Conservation (phyloP, 2,888 invertebrate species). For the Parthenolecanium corni region DNA sequence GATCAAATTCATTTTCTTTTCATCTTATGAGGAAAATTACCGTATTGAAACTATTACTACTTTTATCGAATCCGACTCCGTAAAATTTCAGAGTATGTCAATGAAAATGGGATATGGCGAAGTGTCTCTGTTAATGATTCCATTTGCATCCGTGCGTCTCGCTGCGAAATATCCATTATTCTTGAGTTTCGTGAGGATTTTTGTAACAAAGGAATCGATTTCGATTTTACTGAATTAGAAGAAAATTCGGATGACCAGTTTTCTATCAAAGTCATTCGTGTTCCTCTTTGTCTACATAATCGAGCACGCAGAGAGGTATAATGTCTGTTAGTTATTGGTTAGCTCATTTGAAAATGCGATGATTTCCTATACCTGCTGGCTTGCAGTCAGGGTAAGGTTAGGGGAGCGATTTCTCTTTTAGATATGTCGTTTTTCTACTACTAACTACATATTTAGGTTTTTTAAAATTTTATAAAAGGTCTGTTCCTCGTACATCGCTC, state of each 20-base stretch:
- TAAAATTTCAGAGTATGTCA: slow-evolving; percentile 42
- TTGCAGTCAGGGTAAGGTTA: too few relatives aligned
- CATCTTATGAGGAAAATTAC: background rate
- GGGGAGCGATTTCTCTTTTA: too few relatives aligned
- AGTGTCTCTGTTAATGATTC: slow-evolving; percentile 34
- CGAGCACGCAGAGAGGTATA: slow-evolving; percentile 46
- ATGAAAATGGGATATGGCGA: slow-evolving; percentile 34
- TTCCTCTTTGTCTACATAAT: slow-evolving; percentile 53
- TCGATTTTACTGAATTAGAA: slow-evolving; percentile 40
- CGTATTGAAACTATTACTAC: background rate
- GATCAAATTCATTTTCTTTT: background rate
- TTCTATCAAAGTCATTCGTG: slow-evolving; percentile 42
- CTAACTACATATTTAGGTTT: too few relatives aligned
- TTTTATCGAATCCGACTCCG: too few relatives aligned
- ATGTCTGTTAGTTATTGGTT: too few relatives aligned
- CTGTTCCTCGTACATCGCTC: too few relatives aligned
- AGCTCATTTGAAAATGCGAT: slow-evolving; percentile 29
- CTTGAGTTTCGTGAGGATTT: slow-evolving; percentile 47
- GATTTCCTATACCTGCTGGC: background rate
- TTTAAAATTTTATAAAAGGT: too few relatives aligned
- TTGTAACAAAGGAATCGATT: slow-evolving; percentile 47
- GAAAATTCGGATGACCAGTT: background rate
- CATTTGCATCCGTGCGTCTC: slow-evolving; percentile 35
- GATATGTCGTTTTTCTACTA: too few relatives aligned
- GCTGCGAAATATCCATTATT: slow-evolving; percentile 45